Evolutionary conservation across 1,140 invertebrate genomes (phyloP).

Genomic region (Eupristina koningsbergeri): DNA sequence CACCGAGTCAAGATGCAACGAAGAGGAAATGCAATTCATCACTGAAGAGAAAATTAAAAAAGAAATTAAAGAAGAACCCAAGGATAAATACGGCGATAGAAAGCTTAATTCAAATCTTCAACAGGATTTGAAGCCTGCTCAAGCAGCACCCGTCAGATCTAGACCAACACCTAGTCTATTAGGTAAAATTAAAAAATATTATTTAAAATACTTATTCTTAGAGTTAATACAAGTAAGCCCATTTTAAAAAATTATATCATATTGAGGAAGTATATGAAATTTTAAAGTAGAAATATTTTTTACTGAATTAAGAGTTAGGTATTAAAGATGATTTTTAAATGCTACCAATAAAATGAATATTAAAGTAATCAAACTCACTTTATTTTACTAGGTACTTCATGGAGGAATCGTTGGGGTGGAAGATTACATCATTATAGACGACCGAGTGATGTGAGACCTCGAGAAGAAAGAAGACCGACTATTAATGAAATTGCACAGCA

Average conservation of each 20-base stretch:
- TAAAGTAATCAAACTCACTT: conserved; percentile 41
- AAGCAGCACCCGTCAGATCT: conserved; percentile 58
- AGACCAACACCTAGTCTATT: conserved; percentile 66
- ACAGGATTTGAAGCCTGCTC: conserved; percentile 52
- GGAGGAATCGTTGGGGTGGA: conserved; percentile 75
- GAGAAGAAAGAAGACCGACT: conserved; percentile 86
- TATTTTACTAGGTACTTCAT: conserved; percentile 69
- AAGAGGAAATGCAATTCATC: conserved; percentile 82
- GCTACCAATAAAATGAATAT: neutral
- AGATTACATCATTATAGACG: conserved; percentile 87
- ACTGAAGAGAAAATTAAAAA: conserved; percentile 76
- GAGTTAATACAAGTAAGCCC: too few relatives aligned
- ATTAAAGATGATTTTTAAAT: conserved; percentile 5
- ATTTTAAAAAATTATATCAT: neutral
- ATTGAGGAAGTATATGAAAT: neutral
- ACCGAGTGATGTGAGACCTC: conserved; percentile 89
- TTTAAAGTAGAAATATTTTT: too few relatives aligned
- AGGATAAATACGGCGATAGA: conserved; percentile 62
- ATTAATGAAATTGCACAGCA: conserved; percentile 93
- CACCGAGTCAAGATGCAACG: conserved; percentile 73
- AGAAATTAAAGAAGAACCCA: conserved; percentile 68
- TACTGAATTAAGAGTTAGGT: neutral
- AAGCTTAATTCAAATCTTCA: conserved; percentile 53
- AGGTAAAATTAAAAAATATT: conserved; percentile 54
- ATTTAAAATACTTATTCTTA: too few relatives aligned